A percentile compares a stretch with the other conserved stretches of the same genome.
These are phyloP conservation scores for Brachyalestes nurse DNA, from an alignment of 2,797 vertebrate genomes.

Conservation along the genomic window DNA sequence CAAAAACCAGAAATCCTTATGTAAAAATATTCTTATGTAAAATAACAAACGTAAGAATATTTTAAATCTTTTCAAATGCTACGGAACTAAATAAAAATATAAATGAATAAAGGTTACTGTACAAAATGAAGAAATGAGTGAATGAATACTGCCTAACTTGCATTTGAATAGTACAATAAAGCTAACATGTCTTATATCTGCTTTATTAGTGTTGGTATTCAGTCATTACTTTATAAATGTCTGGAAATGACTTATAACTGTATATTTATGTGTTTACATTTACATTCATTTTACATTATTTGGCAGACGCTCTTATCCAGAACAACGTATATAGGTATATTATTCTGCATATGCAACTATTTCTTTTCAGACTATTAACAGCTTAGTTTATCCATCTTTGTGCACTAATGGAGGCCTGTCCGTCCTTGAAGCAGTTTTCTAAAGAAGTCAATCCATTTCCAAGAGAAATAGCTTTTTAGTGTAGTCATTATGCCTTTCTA, in stretches of 20 bases:
- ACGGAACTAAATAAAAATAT: background rate
- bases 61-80: background rate
- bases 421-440: conserved; percentile 53
- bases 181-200: conserved; percentile 1
- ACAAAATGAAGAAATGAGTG: background rate
- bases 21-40: background rate
- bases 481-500: conserved; percentile 42
- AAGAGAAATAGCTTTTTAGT: conserved; percentile 49
- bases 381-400: conserved; percentile 50
- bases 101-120: background rate
- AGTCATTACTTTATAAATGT: conserved; percentile 28
- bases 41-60: background rate
- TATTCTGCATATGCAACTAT: conserved; percentile 34
- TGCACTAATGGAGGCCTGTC: conserved; percentile 48
- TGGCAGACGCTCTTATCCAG: too few species aligned
- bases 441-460: conserved; percentile 50
- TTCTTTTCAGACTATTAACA: conserved; percentile 50
- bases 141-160: background rate
- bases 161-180: conserved; percentile 6
- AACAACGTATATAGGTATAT: background rate
- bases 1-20: background rate
- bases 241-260: conserved; percentile 35
- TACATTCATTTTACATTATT: too few species aligned
- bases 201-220: conserved; percentile 19
- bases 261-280: background rate